Evolutionary conservation across 2,797 vertebrate species (phyloP), one percentile per base, ranked within the genome.

Genomic region (Chrysocyon brachyurus): DNA sequence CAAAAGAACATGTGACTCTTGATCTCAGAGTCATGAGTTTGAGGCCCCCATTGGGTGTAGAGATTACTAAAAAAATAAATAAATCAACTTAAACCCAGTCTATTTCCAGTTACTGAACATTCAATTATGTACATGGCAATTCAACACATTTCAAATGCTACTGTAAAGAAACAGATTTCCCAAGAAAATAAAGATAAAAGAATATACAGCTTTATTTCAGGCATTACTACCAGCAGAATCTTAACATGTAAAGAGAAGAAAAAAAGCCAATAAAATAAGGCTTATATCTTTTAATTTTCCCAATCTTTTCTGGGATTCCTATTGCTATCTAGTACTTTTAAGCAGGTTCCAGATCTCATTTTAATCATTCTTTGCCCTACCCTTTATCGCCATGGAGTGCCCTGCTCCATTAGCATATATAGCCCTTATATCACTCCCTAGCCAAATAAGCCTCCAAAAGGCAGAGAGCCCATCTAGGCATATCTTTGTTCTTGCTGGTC

Each of bases 101-200:
- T 49, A 75, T 75, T n/a, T 63, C 46, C 26, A 94, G 36, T 73
- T 97, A 84, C n/a, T 63, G 28, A 95, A 64, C 77, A 24, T 77
- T 83, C 73, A 79, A 52, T 5, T 26, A 2, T 49, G 2, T 36
- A 70, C 15, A n/a, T 1, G 86, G 36, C 40, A 89, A 59, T 85
- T 87, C 16, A 92, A 87, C 54, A 81, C 17, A 92, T n/a, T 79
- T 95, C 75, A 95, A 92, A 40, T 33, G 19, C 12, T 59, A 56
- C 56, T 31, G 0, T 77, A n/a, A 79, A 96, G 24, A 91, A 93
- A 56, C 19, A 86, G 54, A 68, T n/a, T 91, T 66, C 26, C 66
- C 16, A 93, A 82, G 33, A 72, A 91, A 93, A 81, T 63, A 54
- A 61, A 79, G 19, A 84, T 49, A 19, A 19, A 95, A 87, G 26